Conservation (phyloP, 2,797 vertebrate genomes). For the Acanthornis magna region DNA sequence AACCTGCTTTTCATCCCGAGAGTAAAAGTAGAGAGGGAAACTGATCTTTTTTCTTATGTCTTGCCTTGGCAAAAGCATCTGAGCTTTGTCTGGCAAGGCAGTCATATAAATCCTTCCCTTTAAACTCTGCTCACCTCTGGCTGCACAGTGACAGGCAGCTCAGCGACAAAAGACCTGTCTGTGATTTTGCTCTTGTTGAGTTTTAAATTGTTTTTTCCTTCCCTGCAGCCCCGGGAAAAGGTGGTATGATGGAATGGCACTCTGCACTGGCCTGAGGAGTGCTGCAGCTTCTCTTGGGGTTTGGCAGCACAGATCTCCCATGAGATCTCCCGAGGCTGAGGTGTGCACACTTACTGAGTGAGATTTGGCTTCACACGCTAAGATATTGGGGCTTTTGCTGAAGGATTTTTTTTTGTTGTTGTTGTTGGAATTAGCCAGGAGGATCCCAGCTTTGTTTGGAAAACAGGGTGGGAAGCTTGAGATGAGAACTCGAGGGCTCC, state of each 20-base stretch:
- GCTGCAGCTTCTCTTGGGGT: not conserved
- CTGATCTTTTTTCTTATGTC: not conserved
- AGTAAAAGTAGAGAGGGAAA: not conserved
- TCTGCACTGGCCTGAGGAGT: not conserved
- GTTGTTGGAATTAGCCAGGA: not conserved
- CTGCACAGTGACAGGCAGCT: not conserved
- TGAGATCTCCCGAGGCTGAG: not conserved
- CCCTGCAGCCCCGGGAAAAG: not conserved
- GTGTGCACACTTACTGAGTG: fast-evolving
- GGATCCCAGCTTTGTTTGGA: not conserved
- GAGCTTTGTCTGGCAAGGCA: not conserved
- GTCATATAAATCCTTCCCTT: not conserved
- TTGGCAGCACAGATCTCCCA: not conserved
- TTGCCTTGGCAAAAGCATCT: slow-evolving; percentile 3
- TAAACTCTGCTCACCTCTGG: not conserved
- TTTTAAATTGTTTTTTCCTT: not conserved
- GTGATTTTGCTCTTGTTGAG: not conserved
- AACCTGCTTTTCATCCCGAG: not conserved
- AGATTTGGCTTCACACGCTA: not conserved
- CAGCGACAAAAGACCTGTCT: not conserved
- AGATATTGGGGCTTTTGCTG: not conserved
- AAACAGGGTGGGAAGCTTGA: slow-evolving; percentile 22
- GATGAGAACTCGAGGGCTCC: not conserved
- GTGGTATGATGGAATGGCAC: not conserved
- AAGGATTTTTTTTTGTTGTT: not conserved